These are phyloP conservation scores for Resseliella maxima DNA, from an alignment of 2,888 invertebrate genomes.

Conservation along the genomic window DNA sequence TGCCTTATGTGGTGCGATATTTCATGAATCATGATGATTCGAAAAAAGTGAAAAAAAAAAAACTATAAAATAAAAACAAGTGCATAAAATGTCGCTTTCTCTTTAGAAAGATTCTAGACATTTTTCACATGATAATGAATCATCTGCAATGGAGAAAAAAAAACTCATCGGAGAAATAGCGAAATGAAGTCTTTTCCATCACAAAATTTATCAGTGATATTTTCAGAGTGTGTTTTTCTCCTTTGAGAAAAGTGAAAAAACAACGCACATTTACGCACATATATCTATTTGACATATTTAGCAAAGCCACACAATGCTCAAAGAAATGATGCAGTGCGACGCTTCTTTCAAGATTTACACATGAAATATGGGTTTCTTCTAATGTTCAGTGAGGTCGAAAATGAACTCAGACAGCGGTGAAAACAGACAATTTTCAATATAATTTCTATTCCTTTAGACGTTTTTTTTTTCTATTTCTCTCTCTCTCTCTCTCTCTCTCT, in stretches of 20 bases:
- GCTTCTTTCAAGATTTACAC: neutral
- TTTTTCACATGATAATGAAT: neutral
- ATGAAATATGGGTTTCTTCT: neutral
- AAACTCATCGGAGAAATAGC: neutral
- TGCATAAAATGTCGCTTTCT: neutral
- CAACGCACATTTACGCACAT: neutral
- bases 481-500: too few species aligned
- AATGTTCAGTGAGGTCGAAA: conserved; percentile 1
- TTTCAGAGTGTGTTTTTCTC: neutral
- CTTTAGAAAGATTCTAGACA: neutral
- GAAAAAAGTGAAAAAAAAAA: neutral
- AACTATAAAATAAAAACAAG: neutral
- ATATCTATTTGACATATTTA: too few species aligned
- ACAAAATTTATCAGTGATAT: neutral
- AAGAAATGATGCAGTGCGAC: neutral
- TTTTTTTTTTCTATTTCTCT: too few species aligned
- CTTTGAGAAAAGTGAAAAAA: neutral
- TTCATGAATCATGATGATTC: neutral
- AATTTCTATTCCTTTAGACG: neutral
- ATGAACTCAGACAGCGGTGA: neutral
- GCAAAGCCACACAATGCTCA: too few species aligned
- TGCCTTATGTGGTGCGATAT: neutral
- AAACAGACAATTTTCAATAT: neutral
- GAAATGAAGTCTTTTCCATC: neutral
- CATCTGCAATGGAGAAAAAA: conserved; percentile 5